A percentile compares a stretch with the other conserved stretches of the same genome.
These are phyloP conservation scores for Theristicus caerulescens DNA, from an alignment of 2,113 vertebrate species.

Conservation along the genomic window DNA sequence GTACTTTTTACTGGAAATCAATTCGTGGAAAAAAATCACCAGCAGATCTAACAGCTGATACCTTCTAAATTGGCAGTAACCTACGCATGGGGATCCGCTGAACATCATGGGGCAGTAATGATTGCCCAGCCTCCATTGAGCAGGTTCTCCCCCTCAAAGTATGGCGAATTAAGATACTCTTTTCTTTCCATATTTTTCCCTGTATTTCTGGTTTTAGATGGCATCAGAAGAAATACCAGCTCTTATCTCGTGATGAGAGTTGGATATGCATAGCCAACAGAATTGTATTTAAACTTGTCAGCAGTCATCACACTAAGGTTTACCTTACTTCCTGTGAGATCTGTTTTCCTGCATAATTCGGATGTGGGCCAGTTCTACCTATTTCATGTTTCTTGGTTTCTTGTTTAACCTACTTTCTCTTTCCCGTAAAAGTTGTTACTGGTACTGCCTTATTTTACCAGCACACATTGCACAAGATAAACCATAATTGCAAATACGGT, in stretches of 20 bases:
- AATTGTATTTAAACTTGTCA: not conserved
- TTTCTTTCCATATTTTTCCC: not conserved
- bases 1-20: not conserved
- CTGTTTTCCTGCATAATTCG: constrained; percentile 70
- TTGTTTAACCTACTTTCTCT: constrained; percentile 88
- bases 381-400: constrained; percentile 69
- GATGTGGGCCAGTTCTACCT: constrained; percentile 73
- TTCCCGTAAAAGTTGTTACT: constrained; percentile 83
- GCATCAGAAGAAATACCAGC: not conserved
- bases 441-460: constrained; percentile 73
- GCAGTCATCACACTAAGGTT: constrained; percentile 2
- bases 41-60: not conserved
- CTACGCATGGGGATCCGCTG: not conserved
- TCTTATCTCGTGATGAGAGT: not conserved
- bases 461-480: constrained; percentile 58
- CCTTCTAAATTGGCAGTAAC: not conserved
- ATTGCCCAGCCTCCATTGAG: not conserved
- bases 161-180: not conserved
- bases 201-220: not conserved
- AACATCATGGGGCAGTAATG: not conserved
- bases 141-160: not conserved
- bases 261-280: not conserved
- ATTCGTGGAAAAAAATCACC: not conserved
- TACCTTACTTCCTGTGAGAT: constrained; percentile 71
- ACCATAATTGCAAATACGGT: constrained; percentile 50